These are phyloP conservation scores for Epirrhoe tristata DNA, from an alignment of 2,888 invertebrate genomes.

Conservation along the genomic window DNA sequence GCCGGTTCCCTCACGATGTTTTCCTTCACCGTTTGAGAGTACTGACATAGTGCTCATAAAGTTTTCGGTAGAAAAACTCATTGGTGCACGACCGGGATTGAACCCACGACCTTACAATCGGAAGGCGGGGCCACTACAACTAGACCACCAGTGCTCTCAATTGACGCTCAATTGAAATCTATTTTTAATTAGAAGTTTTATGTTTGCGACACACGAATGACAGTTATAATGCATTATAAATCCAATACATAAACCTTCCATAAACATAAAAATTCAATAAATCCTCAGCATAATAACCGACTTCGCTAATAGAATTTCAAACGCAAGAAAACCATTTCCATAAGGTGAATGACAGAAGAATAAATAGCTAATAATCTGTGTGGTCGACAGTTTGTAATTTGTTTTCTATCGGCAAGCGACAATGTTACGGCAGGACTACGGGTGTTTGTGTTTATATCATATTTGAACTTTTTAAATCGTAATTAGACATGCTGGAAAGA, in stretches of 20 bases:
- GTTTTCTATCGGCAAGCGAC: slow-evolving; percentile 77
- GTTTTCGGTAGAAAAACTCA: too few species aligned
- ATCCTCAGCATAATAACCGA: slow-evolving; percentile 29
- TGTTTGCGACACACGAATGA: too few species aligned
- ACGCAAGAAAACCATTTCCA: slow-evolving; percentile 72
- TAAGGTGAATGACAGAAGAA: slow-evolving; percentile 76
- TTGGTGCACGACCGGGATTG: too few species aligned
- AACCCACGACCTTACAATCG: too few species aligned
- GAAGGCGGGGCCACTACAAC: too few species aligned
- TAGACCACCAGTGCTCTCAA: too few species aligned
- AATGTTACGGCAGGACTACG: not conserved
- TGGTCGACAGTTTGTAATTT: slow-evolving; percentile 80
- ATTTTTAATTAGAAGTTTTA: too few species aligned
- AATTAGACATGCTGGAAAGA: not conserved
- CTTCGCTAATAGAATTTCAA: slow-evolving; percentile 73
- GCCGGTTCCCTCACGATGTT: too few species aligned
- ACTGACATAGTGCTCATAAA: too few species aligned
- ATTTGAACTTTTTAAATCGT: not conserved
- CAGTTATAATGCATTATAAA: slow-evolving; percentile 1
- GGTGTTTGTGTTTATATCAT: not conserved
- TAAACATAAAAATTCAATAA: slow-evolving; percentile 34
- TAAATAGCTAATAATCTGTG: slow-evolving; percentile 73
- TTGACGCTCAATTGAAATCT: too few species aligned
- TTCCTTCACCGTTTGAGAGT: too few species aligned
- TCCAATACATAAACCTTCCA: slow-evolving; percentile 18